Conservation (phyloP, 2,888 invertebrate species). For the Coelogynopora nodosa region DNA sequence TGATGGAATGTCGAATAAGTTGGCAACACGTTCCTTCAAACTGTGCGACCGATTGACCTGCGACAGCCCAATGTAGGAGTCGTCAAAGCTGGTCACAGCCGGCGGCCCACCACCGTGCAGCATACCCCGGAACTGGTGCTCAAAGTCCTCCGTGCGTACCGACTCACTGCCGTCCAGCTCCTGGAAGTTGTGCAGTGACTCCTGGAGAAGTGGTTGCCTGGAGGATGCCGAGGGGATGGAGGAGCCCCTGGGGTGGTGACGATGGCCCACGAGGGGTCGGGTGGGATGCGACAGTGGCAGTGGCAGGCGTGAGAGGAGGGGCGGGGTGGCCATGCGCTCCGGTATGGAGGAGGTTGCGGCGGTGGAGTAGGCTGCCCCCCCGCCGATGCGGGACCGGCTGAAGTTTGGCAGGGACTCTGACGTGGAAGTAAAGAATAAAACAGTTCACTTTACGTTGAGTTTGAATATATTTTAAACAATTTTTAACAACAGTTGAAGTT, state of each 20-base stretch:
- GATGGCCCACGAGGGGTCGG: background rate
- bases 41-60: background rate
- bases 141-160: conserved; percentile 53
- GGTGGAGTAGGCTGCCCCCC: background rate
- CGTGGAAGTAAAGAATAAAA: background rate
- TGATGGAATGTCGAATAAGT: background rate
- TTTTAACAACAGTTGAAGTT: no score
- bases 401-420: background rate
- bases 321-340: background rate
- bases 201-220: background rate
- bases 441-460: no score
- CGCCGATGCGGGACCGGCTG: background rate
- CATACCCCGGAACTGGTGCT: conserved; percentile 50
- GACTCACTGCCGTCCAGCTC: conserved; percentile 50
- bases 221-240: background rate
- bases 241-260: background rate
- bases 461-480: no score
- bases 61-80: conserved; percentile 5
- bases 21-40: conserved; percentile 28
- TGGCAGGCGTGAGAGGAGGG: background rate
- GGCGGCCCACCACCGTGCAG: conserved; percentile 44
- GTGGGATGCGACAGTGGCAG: no score
- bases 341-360: background rate
- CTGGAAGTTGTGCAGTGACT: background rate
- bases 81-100: conserved; percentile 12